Percentiles rank a stretch among this genome's conserved stretches.
These are phyloP conservation scores for Microcaecilia unicolor DNA, from an alignment of 2,797 vertebrate species.

Conservation along the genomic window DNA sequence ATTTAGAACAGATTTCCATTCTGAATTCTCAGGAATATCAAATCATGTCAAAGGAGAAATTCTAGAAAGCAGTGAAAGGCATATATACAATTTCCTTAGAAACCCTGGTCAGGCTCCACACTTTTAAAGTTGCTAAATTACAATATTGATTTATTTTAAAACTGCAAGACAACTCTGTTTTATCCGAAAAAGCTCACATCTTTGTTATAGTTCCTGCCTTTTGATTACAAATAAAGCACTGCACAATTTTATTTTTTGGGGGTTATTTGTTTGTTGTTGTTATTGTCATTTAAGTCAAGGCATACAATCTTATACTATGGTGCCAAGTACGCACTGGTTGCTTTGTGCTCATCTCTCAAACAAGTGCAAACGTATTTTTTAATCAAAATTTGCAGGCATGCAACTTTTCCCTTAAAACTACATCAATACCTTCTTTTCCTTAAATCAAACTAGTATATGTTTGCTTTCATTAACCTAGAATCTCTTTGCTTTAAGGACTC, in stretches of 20 bases:
- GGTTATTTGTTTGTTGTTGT: too few relatives aligned
- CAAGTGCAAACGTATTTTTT: constrained; percentile 43
- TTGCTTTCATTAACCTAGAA: constrained; percentile 47
- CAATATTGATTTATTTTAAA: constrained; percentile 46
- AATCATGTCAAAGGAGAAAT: constrained; percentile 42
- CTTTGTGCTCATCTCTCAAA: constrained; percentile 38
- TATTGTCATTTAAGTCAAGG: constrained; percentile 55
- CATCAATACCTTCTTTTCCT: constrained; percentile 45
- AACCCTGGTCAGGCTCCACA: constrained; percentile 50
- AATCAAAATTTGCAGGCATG: constrained; percentile 67
- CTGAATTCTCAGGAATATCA: constrained; percentile 52
- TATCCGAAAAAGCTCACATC: constrained; percentile 49
- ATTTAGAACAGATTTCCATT: constrained; percentile 50
- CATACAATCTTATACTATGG: constrained; percentile 44
- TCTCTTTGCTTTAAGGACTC: constrained; percentile 36
- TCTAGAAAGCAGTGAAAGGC: constrained; percentile 80
- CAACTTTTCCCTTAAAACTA: constrained; percentile 53
- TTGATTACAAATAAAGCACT: constrained; percentile 57
- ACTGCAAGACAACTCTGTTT: constrained; percentile 46
- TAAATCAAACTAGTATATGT: constrained; percentile 43
- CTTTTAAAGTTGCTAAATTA: constrained; percentile 51
- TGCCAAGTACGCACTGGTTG: constrained; percentile 44
- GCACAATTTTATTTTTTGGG: constrained; percentile 37
- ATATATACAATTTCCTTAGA: constrained; percentile 75
- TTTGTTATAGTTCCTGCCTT: constrained; percentile 49